phyloP scores from a whole-genome alignment of 2,113 vertebrate genomes.

The Leptocoma aspasia region DNA sequence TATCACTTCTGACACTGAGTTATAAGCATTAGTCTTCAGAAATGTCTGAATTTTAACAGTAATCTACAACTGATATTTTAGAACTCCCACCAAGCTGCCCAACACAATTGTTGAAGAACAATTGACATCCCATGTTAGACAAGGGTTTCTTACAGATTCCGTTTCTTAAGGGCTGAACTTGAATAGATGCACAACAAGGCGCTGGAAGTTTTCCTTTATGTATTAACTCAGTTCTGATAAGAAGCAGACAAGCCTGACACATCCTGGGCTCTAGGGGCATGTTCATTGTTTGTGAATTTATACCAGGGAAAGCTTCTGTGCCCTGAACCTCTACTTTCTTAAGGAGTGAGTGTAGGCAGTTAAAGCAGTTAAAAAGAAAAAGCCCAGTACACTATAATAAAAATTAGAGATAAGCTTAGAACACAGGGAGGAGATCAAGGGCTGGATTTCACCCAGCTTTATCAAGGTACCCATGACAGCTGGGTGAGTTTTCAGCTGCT shows the following conservation, averaged over 20 bases:
- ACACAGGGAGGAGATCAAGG: background rate
- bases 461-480: background rate
- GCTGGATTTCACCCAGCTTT: background rate
- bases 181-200: background rate
- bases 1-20: conserved; percentile 14
- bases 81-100: conserved; percentile 51
- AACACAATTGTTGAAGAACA: background rate
- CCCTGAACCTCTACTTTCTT: background rate
- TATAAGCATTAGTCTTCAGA: conserved; percentile 13
- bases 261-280: background rate
- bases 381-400: background rate
- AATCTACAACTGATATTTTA: conserved; percentile 31
- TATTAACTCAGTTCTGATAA: background rate
- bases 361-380: conserved; percentile 2
- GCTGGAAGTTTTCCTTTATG: background rate
- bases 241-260: background rate
- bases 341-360: background rate
- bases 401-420: background rate
- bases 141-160: background rate
- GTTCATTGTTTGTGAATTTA: conserved; percentile 41
- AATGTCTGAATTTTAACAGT: background rate
- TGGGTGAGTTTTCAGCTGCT: background rate
- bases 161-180: background rate
- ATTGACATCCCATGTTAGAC: background rate
- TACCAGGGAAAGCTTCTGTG: background rate